A percentile compares a stretch with the other conserved stretches of the same genome.
Conservation (phyloP, 2,113 vertebrate species). For the Speoplatyrhinus poulsoni region DNA sequence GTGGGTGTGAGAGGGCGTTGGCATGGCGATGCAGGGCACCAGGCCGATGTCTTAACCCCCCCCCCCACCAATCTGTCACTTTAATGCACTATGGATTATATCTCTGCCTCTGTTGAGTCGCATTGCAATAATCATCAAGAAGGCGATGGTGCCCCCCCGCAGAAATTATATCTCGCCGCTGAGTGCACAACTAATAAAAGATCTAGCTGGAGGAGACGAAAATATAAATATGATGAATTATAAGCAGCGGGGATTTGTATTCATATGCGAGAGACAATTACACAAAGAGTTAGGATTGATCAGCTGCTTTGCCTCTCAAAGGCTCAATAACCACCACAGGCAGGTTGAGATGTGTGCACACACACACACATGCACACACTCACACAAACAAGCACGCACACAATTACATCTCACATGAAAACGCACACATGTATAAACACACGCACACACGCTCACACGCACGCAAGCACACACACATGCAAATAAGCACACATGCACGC, state of each 20-base stretch:
- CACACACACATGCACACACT: slow-evolving; percentile 11
- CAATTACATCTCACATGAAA: slow-evolving; percentile 79
- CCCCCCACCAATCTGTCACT: slow-evolving; percentile 97
- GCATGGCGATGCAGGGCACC: slow-evolving; percentile 94
- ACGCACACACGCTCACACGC: slow-evolving; percentile 3
- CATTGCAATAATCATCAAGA: slow-evolving; percentile 99
- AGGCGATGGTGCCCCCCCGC: slow-evolving; percentile 78
- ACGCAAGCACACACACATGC: slow-evolving; percentile 1
- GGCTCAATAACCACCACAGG: slow-evolving; percentile 82
- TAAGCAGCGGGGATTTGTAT: slow-evolving; percentile 87
- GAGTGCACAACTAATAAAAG: slow-evolving; percentile 99
- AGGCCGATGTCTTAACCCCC: slow-evolving; percentile 95
- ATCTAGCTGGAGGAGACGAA: slow-evolving; percentile 97
- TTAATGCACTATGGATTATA: slow-evolving; percentile 99
- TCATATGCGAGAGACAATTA: slow-evolving; percentile 95
- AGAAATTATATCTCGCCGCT: slow-evolving; percentile 98
- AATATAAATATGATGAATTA: slow-evolving; percentile 99
- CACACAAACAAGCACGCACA: slow-evolving; percentile 4
- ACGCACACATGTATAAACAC: slow-evolving; percentile 9
- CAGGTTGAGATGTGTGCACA: slow-evolving; percentile 37
- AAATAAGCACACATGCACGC: not conserved
- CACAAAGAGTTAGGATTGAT: slow-evolving; percentile 89
- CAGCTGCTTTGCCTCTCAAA: slow-evolving; percentile 83
- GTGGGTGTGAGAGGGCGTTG: too few species aligned
- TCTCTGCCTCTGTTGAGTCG: slow-evolving; percentile 93